Percentiles rank a stretch among this genome's conserved stretches.
Conservation (phyloP, 2,888 invertebrate genomes). For the Drosophila nr. fundita region DNA sequence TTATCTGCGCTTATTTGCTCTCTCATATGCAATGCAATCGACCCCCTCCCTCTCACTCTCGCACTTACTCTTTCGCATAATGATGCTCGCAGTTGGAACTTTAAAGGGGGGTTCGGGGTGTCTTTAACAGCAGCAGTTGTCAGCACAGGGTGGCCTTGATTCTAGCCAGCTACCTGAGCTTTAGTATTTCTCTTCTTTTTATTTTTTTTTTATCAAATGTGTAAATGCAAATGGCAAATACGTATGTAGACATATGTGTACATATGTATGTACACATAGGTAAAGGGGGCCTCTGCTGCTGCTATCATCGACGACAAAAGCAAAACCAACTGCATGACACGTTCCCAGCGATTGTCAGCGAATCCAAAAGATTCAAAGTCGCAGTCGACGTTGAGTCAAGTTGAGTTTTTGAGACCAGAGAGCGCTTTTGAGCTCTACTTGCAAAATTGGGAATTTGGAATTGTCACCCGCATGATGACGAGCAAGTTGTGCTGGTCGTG, state of each 20-base stretch:
- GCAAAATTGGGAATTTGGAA: constrained; percentile 43
- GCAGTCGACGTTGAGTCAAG: constrained; percentile 19
- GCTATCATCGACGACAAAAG: constrained; percentile 29
- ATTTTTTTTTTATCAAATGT: constrained; percentile 34
- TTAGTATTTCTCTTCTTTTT: constrained; percentile 5
- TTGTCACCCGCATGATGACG: constrained; percentile 66
- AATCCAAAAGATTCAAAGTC: constrained; percentile 18
- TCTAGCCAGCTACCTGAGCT: constrained; percentile 65
- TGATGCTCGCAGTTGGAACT: constrained; percentile 44
- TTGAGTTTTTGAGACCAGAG: constrained; percentile 22
- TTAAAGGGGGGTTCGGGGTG: constrained; percentile 15
- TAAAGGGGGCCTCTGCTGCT: constrained; percentile 1
- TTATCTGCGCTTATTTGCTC: constrained; percentile 53
- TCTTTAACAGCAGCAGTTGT: constrained; percentile 5
- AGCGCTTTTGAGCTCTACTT: constrained; percentile 33
- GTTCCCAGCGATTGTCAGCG: constrained; percentile 56
- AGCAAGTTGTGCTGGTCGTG: constrained; percentile 57
- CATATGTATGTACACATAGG: background rate
- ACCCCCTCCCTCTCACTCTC: background rate
- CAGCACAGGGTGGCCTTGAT: constrained; percentile 47
- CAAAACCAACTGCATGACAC: constrained; percentile 57
- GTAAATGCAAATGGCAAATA: constrained; percentile 48
- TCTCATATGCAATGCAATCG: constrained; percentile 21
- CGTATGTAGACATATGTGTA: constrained; percentile 21
- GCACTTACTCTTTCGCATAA: background rate